These are phyloP conservation scores for Hypotaenidia okinawae DNA, from an alignment of 2,797 vertebrate genomes.

Conservation along the genomic window DNA sequence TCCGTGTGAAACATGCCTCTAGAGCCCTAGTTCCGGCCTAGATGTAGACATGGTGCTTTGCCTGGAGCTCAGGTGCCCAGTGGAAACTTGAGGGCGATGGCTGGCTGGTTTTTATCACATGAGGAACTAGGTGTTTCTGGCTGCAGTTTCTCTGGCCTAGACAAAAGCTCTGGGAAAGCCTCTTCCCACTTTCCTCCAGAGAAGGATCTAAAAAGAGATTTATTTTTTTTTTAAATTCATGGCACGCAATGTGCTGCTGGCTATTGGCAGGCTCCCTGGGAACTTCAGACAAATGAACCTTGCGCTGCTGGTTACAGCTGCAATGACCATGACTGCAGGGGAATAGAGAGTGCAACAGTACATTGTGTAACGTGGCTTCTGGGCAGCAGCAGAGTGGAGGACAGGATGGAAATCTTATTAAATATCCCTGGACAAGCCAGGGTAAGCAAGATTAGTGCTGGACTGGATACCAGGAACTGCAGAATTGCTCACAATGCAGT, in stretches of 20 bases:
- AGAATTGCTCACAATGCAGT: slow-evolving; percentile 8
- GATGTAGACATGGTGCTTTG: background rate
- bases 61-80: background rate
- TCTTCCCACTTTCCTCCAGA: background rate
- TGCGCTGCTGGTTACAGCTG: background rate
- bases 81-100: background rate
- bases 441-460: background rate
- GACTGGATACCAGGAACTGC: background rate
- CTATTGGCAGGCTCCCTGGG: slow-evolving; percentile 25
- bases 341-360: background rate
- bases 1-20: background rate
- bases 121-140: background rate
- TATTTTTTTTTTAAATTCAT: slow-evolving; percentile 30
- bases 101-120: background rate
- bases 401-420: background rate
- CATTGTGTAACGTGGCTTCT: background rate
- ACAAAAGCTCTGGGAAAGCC: background rate
- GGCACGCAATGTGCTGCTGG: slow-evolving; percentile 6
- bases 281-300: slow-evolving; percentile 19
- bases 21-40: background rate
- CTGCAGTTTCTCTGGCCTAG: background rate
- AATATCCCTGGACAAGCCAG: background rate
- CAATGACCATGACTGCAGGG: background rate
- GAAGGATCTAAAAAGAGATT: background rate
- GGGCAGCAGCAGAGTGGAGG: background rate